phyloP scores from a whole-genome alignment of 2,797 vertebrate genomes.

The Leptodactylus fallax region DNA sequence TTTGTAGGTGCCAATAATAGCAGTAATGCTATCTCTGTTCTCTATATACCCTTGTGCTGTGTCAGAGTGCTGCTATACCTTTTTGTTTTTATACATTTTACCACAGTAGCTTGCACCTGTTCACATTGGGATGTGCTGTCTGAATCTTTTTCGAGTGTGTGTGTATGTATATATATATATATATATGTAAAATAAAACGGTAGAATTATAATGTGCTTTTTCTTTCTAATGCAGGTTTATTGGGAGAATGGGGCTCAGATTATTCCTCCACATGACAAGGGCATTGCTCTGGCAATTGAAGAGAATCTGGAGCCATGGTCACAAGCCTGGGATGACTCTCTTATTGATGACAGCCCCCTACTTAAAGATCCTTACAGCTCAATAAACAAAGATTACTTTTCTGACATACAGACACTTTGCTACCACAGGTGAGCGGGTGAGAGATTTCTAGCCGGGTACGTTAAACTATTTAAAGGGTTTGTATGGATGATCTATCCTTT shows the following conservation, averaged over 20 bases:
- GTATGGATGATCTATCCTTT: no score
- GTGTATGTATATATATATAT: no score
- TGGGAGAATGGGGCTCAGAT: constrained; percentile 98
- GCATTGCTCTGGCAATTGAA: constrained; percentile 88
- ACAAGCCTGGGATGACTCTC: constrained; percentile 86
- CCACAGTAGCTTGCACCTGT: no score
- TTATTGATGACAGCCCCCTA: constrained; percentile 80
- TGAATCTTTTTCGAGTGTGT: no score
- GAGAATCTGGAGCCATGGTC: constrained; percentile 92
- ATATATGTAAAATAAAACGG: no score
- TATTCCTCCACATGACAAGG: constrained; percentile 89
- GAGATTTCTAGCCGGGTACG: background rate
- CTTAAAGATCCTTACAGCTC: constrained; percentile 84
- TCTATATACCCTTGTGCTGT: no score
- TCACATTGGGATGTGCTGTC: no score
- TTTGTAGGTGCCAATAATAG: no score
- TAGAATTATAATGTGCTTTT: background rate
- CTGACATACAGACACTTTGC: constrained; percentile 90
- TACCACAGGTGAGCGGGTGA: constrained; percentile 84
- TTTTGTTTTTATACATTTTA: no score
- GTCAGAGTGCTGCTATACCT: no score
- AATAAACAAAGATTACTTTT: constrained; percentile 84
- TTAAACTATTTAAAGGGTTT: no score
- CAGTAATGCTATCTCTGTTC: no score
- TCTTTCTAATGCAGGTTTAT: constrained; percentile 83